Evolutionary conservation across 1,140 invertebrate species (phyloP).

Genomic region (Fopius arisanus): DNA sequence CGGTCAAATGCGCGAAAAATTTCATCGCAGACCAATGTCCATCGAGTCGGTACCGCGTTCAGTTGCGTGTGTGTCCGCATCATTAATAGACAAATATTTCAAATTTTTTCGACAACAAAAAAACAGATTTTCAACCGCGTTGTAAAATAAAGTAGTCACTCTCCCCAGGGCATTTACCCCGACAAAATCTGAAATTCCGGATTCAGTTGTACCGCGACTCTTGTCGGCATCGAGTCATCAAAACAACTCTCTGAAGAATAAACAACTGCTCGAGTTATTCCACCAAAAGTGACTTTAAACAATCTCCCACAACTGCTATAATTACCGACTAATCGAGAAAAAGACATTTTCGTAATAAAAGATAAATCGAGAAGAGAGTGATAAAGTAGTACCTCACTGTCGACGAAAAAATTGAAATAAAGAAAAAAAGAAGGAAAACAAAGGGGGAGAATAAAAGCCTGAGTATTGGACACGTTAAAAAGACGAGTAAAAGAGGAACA

Average conservation of each 20-base stretch:
- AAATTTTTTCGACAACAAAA: not conserved
- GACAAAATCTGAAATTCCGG: not conserved
- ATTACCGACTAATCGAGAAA: not conserved
- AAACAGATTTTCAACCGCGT: no score
- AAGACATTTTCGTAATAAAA: not conserved
- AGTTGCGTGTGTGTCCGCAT: not conserved
- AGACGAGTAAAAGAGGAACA: not conserved
- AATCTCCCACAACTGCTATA: not conserved
- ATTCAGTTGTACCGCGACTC: slow-evolving; percentile 1
- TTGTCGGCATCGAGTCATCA: not conserved
- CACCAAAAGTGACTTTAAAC: not conserved
- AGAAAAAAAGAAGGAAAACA: not conserved
- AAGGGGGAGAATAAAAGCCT: no score
- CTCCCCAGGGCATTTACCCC: no score
- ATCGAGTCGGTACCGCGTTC: not conserved
- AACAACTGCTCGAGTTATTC: not conserved
- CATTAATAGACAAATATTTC: not conserved
- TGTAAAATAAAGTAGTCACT: not conserved
- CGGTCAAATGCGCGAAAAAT: slow-evolving; percentile 6
- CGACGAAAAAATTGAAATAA: not conserved
- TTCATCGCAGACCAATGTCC: slow-evolving; percentile 4
- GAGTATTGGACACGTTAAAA: no score
- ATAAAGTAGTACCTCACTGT: no score
- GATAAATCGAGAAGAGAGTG: not conserved
- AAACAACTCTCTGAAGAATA: not conserved